These are phyloP conservation scores for Myotis daubentonii DNA, from an alignment of 2,797 vertebrate species.

Conservation along the genomic window DNA sequence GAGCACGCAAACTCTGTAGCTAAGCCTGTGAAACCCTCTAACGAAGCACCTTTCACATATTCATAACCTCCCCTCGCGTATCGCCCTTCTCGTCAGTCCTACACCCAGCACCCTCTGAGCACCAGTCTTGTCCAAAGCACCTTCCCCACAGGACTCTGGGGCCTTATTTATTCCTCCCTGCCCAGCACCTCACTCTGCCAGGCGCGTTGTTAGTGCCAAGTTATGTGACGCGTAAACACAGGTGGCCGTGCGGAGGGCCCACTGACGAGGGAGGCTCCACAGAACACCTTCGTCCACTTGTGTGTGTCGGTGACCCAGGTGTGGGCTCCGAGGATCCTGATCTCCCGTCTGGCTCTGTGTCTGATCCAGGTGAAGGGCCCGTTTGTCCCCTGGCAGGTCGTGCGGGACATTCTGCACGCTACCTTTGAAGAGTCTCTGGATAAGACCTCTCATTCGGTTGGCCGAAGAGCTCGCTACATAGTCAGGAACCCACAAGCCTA, in stretches of 20 bases:
- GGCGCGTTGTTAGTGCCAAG: accelerated
- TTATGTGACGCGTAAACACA: background rate
- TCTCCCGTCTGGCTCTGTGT: background rate
- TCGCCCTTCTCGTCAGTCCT: background rate
- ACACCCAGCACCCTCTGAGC: background rate
- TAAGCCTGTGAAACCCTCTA: background rate
- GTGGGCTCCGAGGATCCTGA: background rate
- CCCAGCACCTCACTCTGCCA: background rate
- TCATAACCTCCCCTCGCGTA: background rate
- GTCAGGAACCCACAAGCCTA: slow-evolving; percentile 95
- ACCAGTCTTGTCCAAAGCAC: background rate
- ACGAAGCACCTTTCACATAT: background rate
- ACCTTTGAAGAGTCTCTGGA: slow-evolving; percentile 94
- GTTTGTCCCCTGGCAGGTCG: slow-evolving; percentile 93
- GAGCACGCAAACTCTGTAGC: accelerated
- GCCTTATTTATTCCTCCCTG: background rate
- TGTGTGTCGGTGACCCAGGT: accelerated
- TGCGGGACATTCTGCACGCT: slow-evolving; percentile 93
- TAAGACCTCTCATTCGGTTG: slow-evolving; percentile 95
- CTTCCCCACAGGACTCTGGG: background rate
- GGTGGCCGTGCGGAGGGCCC: too few relatives aligned
- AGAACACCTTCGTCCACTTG: accelerated
- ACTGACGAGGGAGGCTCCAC: accelerated
- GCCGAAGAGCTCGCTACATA: slow-evolving; percentile 93
- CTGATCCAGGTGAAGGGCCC: slow-evolving; percentile 90